These are phyloP conservation scores for Octodonta nipae DNA, from an alignment of 2,888 invertebrate genomes.

Conservation along the genomic window DNA sequence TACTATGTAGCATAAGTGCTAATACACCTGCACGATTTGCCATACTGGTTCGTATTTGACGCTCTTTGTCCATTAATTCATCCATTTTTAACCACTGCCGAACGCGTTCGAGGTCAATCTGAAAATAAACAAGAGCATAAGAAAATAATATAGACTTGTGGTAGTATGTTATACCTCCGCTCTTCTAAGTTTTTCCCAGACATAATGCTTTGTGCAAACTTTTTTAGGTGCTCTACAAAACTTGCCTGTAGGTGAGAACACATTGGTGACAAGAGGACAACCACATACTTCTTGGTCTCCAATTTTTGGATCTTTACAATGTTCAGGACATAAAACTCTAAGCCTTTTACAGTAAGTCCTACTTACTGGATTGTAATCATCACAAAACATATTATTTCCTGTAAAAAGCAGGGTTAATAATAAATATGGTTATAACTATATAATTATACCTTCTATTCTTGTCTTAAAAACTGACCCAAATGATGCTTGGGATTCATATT, in stretches of 20 bases:
- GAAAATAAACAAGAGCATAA: constrained; percentile 6
- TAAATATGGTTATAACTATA: not conserved
- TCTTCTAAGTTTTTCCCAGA: constrained; percentile 88
- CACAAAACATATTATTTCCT: constrained; percentile 91
- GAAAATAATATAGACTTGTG: constrained; percentile 2
- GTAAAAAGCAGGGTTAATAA: constrained; percentile 7
- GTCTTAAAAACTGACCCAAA: constrained; percentile 92
- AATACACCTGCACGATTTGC: constrained; percentile 78
- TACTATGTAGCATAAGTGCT: constrained; percentile 90
- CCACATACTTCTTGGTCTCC: constrained; percentile 82
- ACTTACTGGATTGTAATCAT: constrained; percentile 78
- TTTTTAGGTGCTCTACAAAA: constrained; percentile 83
- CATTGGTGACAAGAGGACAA: constrained; percentile 73
- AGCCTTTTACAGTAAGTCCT: constrained; percentile 91
- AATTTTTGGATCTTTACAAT: constrained; percentile 88
- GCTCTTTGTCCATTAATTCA: constrained; percentile 85
- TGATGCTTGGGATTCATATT: constrained; percentile 93
- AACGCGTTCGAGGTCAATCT: constrained; percentile 88
- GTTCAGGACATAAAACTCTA: constrained; percentile 92
- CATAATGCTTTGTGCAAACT: constrained; percentile 78
- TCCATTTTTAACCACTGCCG: constrained; percentile 87
- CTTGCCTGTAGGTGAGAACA: constrained; percentile 72
- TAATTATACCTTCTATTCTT: constrained; percentile 62
- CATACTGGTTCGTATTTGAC: constrained; percentile 64
- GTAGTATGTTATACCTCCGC: constrained; percentile 62